Percentiles rank a stretch among this genome's conserved stretches.
phyloP scores from a whole-genome alignment of 2,113 vertebrate species.

The Atractosteus spatula region DNA sequence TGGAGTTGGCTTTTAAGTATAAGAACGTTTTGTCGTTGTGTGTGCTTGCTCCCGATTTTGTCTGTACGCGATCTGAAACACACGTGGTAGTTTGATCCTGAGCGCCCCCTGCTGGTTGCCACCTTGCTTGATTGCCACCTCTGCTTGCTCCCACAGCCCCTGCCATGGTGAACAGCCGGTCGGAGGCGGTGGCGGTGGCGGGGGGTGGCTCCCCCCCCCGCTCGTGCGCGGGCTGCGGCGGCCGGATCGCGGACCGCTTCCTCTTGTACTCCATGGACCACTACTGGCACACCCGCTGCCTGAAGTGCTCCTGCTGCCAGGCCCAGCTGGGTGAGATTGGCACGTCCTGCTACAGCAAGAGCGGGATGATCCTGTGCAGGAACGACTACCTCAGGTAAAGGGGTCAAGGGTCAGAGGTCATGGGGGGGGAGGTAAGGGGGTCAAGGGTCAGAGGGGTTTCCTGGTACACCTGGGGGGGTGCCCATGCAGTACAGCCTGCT shows the following conservation, averaged over 20 bases:
- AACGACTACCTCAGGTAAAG: constrained; percentile 74
- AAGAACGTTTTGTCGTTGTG: no score
- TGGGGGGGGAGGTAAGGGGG: neutral
- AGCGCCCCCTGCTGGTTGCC: no score
- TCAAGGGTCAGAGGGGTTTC: no score
- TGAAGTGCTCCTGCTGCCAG: constrained; percentile 76
- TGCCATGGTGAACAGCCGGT: constrained; percentile 70
- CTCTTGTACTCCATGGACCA: constrained; percentile 77
- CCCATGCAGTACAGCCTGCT: no score
- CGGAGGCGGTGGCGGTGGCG: constrained; percentile 61
- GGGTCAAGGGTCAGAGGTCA: neutral
- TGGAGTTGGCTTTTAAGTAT: no score
- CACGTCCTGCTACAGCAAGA: constrained; percentile 76
- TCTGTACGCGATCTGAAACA: no score
- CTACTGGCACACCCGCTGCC: constrained; percentile 75
- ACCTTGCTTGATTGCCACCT: neutral
- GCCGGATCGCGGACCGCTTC: constrained; percentile 69
- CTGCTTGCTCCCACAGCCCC: constrained; percentile 28
- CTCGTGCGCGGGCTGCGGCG: constrained; percentile 68
- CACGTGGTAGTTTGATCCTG: no score
- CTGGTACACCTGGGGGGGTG: no score
- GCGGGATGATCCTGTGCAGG: constrained; percentile 77
- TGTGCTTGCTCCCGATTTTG: no score
- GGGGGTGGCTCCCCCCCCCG: constrained; percentile 42
- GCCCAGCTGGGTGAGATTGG: constrained; percentile 74